Base-by-base conservation (phyloP, 2,113 vertebrate genomes). In the Paraplagusia blochii region DNA sequence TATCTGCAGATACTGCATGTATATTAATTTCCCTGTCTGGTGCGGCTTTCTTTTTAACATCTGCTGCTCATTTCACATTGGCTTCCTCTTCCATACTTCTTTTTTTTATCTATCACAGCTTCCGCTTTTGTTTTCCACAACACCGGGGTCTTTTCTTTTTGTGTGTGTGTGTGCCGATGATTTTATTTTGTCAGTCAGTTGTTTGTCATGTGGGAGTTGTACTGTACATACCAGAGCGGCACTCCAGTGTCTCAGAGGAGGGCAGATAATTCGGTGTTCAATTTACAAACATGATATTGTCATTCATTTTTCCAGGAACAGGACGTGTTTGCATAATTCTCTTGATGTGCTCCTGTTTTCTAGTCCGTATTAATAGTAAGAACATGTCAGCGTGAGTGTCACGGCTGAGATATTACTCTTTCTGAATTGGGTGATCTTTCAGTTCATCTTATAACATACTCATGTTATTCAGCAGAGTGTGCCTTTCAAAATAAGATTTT, bases 261-360 rank as follows among this genome's bases (percentile, higher is more conserved):
- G 55, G 63, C 75, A 73, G 79, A 83, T 79, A 64, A 76, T 74
- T 81, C 71, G 77, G 61, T 68, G 53, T 82, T 87, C 76, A 80
- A 63, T 83, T 85, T 87, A 82, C 80, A 85, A 77, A 83, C 86
- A 77, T 76, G 67, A 66, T 80, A 63, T 85, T 87, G 83, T 83
- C 81, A 74, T 72, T 19, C 53, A 56, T 59, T 69, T 80, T 81
- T 74, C 59, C 35, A 1, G 85, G 72, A 78, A 76, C 63, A 77
- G 40, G 48, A 61, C 36, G 51, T 50, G 68, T 52, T 53, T 53
- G 59, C 22, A 29, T 29, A 2, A 78, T 80, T 74, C 69, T 63
- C 69, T 68, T 79, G 75, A 82, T 76, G 71, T 74, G 47, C 76
- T 79, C 47, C 75, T 38, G n/a, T 58, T 47, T 36, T 76, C 49